Evolutionary conservation across 2,113 vertebrate genomes (phyloP), one percentile per base, ranked within the genome.

Genomic region (Manacus vitellinus): DNA sequence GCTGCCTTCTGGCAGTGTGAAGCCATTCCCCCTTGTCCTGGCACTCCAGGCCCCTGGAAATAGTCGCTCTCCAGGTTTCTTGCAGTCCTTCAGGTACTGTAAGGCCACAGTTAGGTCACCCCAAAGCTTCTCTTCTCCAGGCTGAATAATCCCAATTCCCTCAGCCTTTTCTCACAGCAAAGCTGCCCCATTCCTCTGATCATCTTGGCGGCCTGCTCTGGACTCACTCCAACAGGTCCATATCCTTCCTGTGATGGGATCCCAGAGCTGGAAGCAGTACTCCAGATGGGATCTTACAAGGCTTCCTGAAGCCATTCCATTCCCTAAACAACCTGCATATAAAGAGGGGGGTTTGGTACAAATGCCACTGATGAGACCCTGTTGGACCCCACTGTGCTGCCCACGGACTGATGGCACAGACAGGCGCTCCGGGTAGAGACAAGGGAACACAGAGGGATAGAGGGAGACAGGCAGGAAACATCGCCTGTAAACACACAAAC

Each of bases 401-500:
- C 21, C 6, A 1, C 1, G 0, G 27, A 11, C 15, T 27, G 31
- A 6, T 30, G 21, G 3, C 44, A 18, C 8, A 11, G 16, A 35
- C 23, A 18, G 55, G 14, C 12, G 1, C 7, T 7, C 20, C 27
- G 8, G 37, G 67, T 37, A 11, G 23, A 23, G 72, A 43, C 6
- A 23, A 8, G 61, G 0, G 20, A n/a, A 56, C 2, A n/a, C 37
- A 2, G 6, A 39, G 0, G 23, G 67, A 23, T 2, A 8, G 56
- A 24, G 37, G 35, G 21, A 74, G 49, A 10, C 7, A 8, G 41
- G 7, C 20, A 27, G 52, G 80, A 41, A 41, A 24, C 63, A 9
- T 31, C 28, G 8, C 1, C 12, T 2, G 65, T 2, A 11, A 56
- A 35, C 35, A 7, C 1, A 2, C 46, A 30, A 55, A 28, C 30